Base-by-base conservation (phyloP, 2,888 invertebrate genomes). In the Drosophila hamatofila region DNA sequence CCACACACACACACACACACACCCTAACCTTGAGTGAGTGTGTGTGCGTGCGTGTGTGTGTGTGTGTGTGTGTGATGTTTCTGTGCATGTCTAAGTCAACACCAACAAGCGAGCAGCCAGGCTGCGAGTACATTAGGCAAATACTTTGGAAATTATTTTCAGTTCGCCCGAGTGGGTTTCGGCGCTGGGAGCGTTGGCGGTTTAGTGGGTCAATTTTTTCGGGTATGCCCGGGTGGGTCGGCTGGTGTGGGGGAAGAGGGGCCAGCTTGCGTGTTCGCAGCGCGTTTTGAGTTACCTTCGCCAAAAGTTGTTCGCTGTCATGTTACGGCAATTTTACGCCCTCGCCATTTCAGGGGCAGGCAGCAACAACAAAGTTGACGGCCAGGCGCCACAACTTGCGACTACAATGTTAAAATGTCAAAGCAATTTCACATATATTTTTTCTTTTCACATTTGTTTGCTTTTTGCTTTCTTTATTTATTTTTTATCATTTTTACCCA, bases 271-370 rank as follows among this genome's bases (percentile, higher is more conserved):
- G 84, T 85, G 84, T 78, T 83, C 58, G 79, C 69, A 57, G 69
- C 79, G 75, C 88, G 80, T 85, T 85, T 85, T 88, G 77, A 83
- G 81, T 77, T 88, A 85, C 88, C 84, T 88, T 81, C 71, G 57
- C 80, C 80, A 80, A 54, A 54, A 83, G 84, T 81, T 85, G 88
- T 85, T 79, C 88, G 81, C 84, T 85, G 84, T 85, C 84, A 85
- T 85, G 84, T 85, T 83, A 85, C 83, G 86, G 85, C 84, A 85
- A 85, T 85, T 85, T 88, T 88, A 88, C 88, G 84, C 84, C 85
- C 85, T 77, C 76, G 79, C 79, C 81, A 72, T 81, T 84, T 83
- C 85, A 88, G 88, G 84, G 83, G 64, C 79, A 72, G 44, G 18
- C 64, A 44, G 27, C 60, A 56, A 35, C 35, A 25, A 33, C 56